Percentiles rank a stretch among this genome's conserved stretches.
Evolutionary conservation across 2,888 invertebrate genomes (phyloP).

Genomic region (Thysanoteuthis rhombus): DNA sequence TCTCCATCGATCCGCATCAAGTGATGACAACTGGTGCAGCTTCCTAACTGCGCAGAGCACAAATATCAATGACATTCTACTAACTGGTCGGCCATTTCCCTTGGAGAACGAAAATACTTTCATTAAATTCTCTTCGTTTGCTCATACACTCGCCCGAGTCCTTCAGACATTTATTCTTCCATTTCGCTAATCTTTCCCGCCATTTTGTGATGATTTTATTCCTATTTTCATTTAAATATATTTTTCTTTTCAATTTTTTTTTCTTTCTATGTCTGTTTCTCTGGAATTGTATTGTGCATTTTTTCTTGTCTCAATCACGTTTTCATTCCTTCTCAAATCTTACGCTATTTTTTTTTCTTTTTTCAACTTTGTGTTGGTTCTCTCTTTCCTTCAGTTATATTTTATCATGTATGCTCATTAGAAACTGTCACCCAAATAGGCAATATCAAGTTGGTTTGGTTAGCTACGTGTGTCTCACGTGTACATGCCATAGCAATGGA

Average conservation of each 20-base stretch:
- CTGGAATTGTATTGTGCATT: not conserved
- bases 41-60: not conserved
- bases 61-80: not conserved
- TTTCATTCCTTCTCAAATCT: too few species aligned
- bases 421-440: too few species aligned
- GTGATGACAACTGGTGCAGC: not conserved
- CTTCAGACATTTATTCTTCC: not conserved
- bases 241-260: not conserved
- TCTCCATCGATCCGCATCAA: not conserved
- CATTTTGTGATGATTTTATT: not conserved
- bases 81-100: not conserved
- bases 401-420: too few species aligned
- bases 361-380: too few species aligned
- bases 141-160: not conserved
- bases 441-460: too few species aligned
- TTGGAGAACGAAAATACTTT: not conserved
- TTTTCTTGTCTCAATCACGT: too few species aligned
- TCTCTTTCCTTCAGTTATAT: too few species aligned
- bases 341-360: too few species aligned
- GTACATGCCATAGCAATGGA: too few species aligned
- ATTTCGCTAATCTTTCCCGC: not conserved
- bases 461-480: too few species aligned
- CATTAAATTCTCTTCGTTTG: not conserved
- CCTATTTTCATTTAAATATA: too few species aligned
- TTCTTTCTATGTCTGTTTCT: not conserved